Evolutionary conservation across 2,888 invertebrate species (phyloP).

Genomic region (Nowickia ferox): DNA sequence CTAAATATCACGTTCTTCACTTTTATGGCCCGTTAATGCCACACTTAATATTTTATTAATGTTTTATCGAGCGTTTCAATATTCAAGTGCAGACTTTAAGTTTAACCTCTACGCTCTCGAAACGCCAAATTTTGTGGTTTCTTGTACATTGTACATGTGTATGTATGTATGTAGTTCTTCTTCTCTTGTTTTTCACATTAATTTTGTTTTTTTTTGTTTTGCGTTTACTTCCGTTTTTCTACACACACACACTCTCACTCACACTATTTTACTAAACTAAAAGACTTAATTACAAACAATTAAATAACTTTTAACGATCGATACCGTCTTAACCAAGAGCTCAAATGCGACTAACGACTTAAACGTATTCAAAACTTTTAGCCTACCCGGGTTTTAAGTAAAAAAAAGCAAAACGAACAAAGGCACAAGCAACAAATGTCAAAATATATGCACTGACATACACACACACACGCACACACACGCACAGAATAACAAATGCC

Average conservation of each 20-base stretch:
- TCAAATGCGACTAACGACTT: slow-evolving; percentile 66
- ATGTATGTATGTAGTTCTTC: neutral
- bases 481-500: slow-evolving; percentile 13
- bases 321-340: slow-evolving; percentile 64
- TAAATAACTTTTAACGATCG: slow-evolving; percentile 32
- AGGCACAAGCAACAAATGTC: slow-evolving; percentile 52
- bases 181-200: slow-evolving; percentile 16
- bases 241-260: neutral
- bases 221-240: slow-evolving; percentile 63
- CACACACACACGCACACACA: neutral
- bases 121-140: neutral
- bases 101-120: slow-evolving; percentile 11
- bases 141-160: neutral
- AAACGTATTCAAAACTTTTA: slow-evolving; percentile 69
- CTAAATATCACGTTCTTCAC: slow-evolving; percentile 64
- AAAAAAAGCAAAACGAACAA: slow-evolving; percentile 55
- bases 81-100: slow-evolving; percentile 19
- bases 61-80: slow-evolving; percentile 53
- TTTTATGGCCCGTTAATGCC: slow-evolving; percentile 65
- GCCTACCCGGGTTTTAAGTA: slow-evolving; percentile 56
- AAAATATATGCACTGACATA: slow-evolving; percentile 1
- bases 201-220: slow-evolving; percentile 31
- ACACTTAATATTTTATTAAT: slow-evolving; percentile 65
- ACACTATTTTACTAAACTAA: neutral
- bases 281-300: neutral